Evolutionary conservation across 2,888 invertebrate genomes (phyloP), one percentile per base, ranked within the genome.

Genomic region (Dexiosoma caninum): DNA sequence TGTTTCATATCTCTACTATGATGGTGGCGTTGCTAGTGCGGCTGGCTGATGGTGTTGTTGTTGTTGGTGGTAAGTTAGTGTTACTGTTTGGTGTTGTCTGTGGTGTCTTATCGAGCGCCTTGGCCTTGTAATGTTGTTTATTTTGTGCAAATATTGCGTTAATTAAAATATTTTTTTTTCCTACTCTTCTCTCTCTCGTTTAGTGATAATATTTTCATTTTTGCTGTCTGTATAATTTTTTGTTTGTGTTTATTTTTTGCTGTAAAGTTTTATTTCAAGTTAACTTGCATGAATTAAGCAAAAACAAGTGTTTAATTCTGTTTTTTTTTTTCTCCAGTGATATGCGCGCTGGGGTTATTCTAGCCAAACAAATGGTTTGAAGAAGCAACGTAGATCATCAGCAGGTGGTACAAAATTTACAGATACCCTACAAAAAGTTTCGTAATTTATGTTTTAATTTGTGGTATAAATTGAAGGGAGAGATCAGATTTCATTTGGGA

Each of bases 131-230:
- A 88, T 87, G 87, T 87, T 87, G 87, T 86, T 87, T 87, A 87
- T 88, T 88, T 87, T 88, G 88, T 87, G 87, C 88, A 88, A 87
- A 88, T 88, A 87, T 88, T 88, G 88, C 88, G 88, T 88, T 88
- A 88, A 88, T 88, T 88, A 88, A 88, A 88, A 88, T 88, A 88
- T 88, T 88, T 87, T 87, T 81, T 86, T 62, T 75, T 60, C 53
- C 19, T 53, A 30, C 53, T 49, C n/a, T 67, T 32, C 59, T 23
- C 66, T 23, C 66, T 40, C 55, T 66, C 46, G 71, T 72, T 76
- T 81, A 76, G 67, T 76, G 80, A 81, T 81, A 81, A 81, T 67
- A 81, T 77, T 81, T 77, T 81, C 32, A 44, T 69, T 57, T 69
- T 42, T 16, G 19, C 37, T 67, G 55, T 14, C 2, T 42, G 42